Evolutionary conservation across 2,888 invertebrate species (phyloP).

Genomic region (Orgyia antiqua): DNA sequence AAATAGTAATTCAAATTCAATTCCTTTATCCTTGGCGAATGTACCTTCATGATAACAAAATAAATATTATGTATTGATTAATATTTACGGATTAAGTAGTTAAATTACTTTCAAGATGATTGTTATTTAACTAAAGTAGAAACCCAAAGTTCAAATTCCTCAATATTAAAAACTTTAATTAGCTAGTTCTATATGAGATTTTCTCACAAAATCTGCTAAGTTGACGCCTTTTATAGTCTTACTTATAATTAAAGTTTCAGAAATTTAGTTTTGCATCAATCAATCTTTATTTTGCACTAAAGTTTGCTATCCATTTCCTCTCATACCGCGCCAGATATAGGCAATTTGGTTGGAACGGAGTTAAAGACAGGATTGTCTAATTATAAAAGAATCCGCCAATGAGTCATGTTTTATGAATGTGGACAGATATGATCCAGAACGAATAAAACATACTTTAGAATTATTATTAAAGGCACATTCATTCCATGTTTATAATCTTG

Average conservation of each 20-base stretch:
- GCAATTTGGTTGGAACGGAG: constrained; percentile 30
- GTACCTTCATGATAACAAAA: too few species aligned
- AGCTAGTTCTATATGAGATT: too few species aligned
- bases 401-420: constrained; percentile 39
- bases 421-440: constrained; percentile 27
- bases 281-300: constrained; percentile 33
- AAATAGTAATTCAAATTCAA: too few species aligned
- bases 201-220: constrained; percentile 10
- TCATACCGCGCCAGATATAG: constrained; percentile 17
- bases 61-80: too few species aligned
- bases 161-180: too few species aligned
- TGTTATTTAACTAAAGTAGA: too few species aligned
- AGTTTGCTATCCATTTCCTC: constrained; percentile 6
- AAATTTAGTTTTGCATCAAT: constrained; percentile 26
- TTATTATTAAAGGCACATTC: constrained; percentile 33
- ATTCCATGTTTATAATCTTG: constrained; percentile 25
- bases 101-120: too few species aligned
- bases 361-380: constrained; percentile 31
- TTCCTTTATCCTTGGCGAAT: too few species aligned
- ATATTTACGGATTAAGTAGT: too few species aligned
- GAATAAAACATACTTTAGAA: constrained; percentile 23
- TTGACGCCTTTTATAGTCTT: constrained; percentile 15
- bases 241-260: constrained; percentile 34
- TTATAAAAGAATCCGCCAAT: constrained; percentile 42
- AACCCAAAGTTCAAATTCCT: too few species aligned